A percentile compares a stretch with the other conserved stretches of the same genome.
Evolutionary conservation across 2,888 invertebrate genomes (phyloP).

Genomic region (Bellardia pandia): DNA sequence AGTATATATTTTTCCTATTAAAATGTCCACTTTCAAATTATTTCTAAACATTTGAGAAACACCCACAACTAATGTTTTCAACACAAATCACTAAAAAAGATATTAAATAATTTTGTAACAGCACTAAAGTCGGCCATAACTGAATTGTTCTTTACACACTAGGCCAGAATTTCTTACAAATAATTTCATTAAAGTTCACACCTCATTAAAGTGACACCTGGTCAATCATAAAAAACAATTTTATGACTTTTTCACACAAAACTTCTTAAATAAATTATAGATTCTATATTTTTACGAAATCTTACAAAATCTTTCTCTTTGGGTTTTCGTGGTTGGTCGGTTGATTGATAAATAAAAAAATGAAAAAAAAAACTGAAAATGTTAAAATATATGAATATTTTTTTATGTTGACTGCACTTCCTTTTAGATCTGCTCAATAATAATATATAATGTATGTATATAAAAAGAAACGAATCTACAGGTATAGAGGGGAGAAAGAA

Average conservation of each 20-base stretch:
- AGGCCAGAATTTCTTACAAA: background rate
- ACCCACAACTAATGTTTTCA: conserved; percentile 16
- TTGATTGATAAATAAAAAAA: conserved; percentile 22
- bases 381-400: conserved; percentile 28
- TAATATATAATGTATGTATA: conserved; percentile 1
- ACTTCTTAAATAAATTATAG: conserved; percentile 35
- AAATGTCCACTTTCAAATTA: background rate
- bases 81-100: conserved; percentile 40
- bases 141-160: background rate
- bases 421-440: conserved; percentile 52
- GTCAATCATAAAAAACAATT: conserved; percentile 51
- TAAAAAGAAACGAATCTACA: conserved; percentile 11
- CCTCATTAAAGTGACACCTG: conserved; percentile 68
- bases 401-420: conserved; percentile 38
- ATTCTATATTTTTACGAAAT: conserved; percentile 29
- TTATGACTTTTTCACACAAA: conserved; percentile 33
- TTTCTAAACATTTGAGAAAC: background rate
- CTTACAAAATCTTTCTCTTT: background rate
- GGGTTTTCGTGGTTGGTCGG: conserved; percentile 10
- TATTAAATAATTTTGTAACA: conserved; percentile 41
- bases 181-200: conserved; percentile 56
- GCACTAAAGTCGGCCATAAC: conserved; percentile 19
- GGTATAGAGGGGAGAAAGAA: background rate
- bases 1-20: background rate
- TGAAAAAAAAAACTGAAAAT: conserved; percentile 12